Percentiles rank a stretch among this genome's conserved stretches.
Conservation (phyloP, 2,888 invertebrate genomes). For the Chromoteleia sp. region DNA sequence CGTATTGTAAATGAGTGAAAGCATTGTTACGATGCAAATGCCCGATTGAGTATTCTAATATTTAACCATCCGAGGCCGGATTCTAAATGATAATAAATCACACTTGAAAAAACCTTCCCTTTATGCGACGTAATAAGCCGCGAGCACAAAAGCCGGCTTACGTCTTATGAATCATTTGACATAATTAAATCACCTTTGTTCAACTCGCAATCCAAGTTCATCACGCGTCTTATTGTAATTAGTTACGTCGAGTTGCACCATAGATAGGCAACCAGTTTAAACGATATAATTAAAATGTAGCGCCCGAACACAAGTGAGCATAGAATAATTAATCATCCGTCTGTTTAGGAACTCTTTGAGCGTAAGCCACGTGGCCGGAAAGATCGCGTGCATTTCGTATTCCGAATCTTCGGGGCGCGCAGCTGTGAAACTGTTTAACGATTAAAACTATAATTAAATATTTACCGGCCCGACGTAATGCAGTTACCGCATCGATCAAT, state of each 20-base stretch:
- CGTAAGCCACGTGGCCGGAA: conserved; percentile 23
- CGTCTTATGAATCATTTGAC: conserved; percentile 24
- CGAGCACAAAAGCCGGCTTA: conserved; percentile 2
- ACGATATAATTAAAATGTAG: conserved; percentile 49
- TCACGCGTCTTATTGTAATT: conserved; percentile 20
- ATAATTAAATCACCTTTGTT: conserved; percentile 39
- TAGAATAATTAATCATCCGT: conserved; percentile 48
- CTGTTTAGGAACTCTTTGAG: conserved; percentile 41
- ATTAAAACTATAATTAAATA: conserved; percentile 55
- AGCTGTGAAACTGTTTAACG: conserved; percentile 58
- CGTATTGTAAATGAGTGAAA: conserved; percentile 2
- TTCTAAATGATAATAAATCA: conserved; percentile 3
- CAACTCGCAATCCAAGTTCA: conserved; percentile 11
- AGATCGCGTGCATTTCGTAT: conserved; percentile 52
- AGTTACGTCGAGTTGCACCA: conserved; percentile 11
- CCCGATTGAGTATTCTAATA: background rate
- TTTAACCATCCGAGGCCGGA: background rate
- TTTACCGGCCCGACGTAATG: conserved; percentile 28
- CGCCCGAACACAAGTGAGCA: conserved; percentile 43
- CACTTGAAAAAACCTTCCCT: background rate
- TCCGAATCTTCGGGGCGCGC: conserved; percentile 20
- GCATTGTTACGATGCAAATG: background rate
- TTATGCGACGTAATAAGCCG: background rate
- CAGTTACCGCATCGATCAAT: conserved; percentile 49
- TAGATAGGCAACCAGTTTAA: conserved; percentile 24